phyloP scores from a whole-genome alignment of 2,888 invertebrate species.

The Punctoribates punctum region DNA sequence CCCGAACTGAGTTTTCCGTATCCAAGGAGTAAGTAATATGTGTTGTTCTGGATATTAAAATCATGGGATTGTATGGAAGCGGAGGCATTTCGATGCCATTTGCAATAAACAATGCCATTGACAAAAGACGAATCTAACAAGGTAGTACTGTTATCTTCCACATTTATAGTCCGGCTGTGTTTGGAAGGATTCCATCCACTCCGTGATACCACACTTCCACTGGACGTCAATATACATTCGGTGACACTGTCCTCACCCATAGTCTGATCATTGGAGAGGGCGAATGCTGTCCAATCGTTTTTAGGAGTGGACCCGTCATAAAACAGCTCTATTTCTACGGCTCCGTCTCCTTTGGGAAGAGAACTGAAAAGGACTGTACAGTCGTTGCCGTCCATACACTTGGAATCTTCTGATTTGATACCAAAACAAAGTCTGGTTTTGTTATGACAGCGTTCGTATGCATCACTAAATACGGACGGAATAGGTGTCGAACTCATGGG shows the following conservation, averaged over 20 bases:
- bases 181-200: neutral
- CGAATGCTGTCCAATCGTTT: neutral
- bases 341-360: neutral
- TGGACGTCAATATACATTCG: neutral
- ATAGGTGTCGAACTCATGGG: neutral
- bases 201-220: neutral
- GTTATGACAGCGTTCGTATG: neutral
- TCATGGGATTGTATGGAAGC: neutral
- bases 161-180: neutral
- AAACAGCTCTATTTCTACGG: neutral
- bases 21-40: neutral
- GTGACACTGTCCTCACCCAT: slow-evolving; percentile 79
- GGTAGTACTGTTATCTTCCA: neutral
- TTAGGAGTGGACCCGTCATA: neutral
- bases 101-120: neutral
- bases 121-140: neutral
- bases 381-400: neutral
- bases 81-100: neutral
- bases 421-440: slow-evolving; percentile 21
- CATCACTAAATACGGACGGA: neutral
- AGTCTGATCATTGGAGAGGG: slow-evolving; percentile 66
- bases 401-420: too few relatives aligned
- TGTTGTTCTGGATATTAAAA: neutral
- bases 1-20: neutral
- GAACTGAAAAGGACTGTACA: neutral